phyloP scores from a whole-genome alignment of 2,888 invertebrate species.

The Brachyopa scutellaris region DNA sequence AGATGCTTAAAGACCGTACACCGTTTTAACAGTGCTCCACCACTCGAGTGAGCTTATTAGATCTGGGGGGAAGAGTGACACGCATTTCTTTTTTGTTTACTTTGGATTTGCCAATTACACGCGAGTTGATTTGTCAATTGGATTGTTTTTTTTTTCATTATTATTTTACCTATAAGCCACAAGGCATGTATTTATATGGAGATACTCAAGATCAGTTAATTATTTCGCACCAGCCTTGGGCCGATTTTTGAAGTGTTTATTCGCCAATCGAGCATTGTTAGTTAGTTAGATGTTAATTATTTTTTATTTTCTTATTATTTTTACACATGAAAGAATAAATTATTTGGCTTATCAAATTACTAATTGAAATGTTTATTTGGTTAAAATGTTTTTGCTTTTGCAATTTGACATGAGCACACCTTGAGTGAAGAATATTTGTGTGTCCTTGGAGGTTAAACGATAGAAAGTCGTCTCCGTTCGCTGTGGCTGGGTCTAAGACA shows the following conservation, averaged over 20 bases:
- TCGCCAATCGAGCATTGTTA: neutral
- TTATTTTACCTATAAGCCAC: too few relatives aligned
- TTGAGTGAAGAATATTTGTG: neutral
- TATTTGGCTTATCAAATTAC: constrained; percentile 3
- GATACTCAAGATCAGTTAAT: constrained; percentile 18
- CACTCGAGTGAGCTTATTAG: constrained; percentile 29
- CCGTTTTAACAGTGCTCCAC: constrained; percentile 10
- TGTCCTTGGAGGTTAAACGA: neutral
- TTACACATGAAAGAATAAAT: neutral
- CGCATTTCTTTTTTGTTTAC: neutral
- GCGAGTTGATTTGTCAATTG: neutral
- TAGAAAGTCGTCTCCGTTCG: too few relatives aligned
- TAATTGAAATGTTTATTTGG: constrained; percentile 28
- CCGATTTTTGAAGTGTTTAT: constrained; percentile 21
- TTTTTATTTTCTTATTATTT: constrained; percentile 1
- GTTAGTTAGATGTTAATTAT: neutral
- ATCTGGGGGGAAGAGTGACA: too few relatives aligned
- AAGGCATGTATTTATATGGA: neutral
- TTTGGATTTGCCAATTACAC: constrained; percentile 19
- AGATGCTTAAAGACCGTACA: neutral
- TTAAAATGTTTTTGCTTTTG: constrained; percentile 1
- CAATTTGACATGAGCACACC: constrained; percentile 6
- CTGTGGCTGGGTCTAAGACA: too few relatives aligned
- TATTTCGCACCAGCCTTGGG: constrained; percentile 30
- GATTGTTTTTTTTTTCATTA: neutral